A percentile compares a stretch with the other conserved stretches of the same genome.
Evolutionary conservation across 1,140 invertebrate genomes (phyloP).

Genomic region (Paralvinella palmiformis): DNA sequence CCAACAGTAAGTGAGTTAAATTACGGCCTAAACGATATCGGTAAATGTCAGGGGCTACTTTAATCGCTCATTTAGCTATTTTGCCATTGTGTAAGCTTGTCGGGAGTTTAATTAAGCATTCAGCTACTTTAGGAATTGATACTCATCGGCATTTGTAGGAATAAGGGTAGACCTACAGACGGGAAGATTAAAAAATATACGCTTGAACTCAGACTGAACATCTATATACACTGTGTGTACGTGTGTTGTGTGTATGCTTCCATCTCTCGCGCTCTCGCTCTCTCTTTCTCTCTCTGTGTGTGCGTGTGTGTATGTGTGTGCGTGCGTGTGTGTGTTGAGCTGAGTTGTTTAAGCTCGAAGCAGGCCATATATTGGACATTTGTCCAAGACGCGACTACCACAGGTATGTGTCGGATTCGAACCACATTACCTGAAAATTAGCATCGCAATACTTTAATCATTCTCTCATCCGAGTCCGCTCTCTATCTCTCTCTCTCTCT

Average conservation of each 20-base stretch:
- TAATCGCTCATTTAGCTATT: neutral
- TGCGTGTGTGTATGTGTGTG: neutral
- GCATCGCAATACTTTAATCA: neutral
- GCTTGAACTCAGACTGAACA: too few species aligned
- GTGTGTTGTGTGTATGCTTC: neutral
- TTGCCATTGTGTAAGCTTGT: too few species aligned
- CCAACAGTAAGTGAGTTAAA: constrained; percentile 46
- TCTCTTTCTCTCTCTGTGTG: neutral
- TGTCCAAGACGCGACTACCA: neutral
- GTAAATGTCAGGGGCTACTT: neutral
- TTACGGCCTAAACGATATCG: neutral
- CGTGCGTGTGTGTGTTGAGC: constrained; percentile 5
- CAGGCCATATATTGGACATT: neutral
- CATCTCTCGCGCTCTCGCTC: neutral
- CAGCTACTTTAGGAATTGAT: too few species aligned
- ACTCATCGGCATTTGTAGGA: too few species aligned
- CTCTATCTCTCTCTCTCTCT: neutral
- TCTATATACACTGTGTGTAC: neutral
- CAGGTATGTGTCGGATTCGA: neutral
- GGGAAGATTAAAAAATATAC: too few species aligned
- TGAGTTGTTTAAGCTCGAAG: neutral
- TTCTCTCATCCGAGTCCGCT: neutral
- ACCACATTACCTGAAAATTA: neutral
- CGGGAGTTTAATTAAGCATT: neutral
- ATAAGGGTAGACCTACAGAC: too few species aligned